Base-by-base conservation (phyloP, 2,113 vertebrate species). In the Tringa solitaria region DNA sequence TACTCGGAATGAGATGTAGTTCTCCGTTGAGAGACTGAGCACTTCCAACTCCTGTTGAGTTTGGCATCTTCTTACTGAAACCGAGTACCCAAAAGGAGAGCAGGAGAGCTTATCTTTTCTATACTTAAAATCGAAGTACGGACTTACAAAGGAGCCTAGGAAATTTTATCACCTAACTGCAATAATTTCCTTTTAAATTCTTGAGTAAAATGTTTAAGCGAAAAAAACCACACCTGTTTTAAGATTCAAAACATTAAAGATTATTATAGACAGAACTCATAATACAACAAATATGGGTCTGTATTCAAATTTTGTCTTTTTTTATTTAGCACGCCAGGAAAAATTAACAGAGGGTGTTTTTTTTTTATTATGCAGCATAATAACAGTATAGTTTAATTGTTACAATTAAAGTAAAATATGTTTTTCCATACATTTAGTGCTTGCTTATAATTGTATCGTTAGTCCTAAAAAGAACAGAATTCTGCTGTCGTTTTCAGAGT, bases 1-100 rank as follows among this genome's bases (percentile, higher is more conserved):
- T 10, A 6, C 39, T 69, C 0, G 0, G 54, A 65, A 37, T 24
- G 70, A 64, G 33, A 20, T 77, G 3, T 59, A 84, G 59, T 1
- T 89, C 68, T 80, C 24, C 46, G 26, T 0, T 24, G 59, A 88
- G 74, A 73, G 27, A 30, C 61, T 43, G 57, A 78, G 53, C 24
- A 15, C 22, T 79, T 50, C 22, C 70, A 94, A 13, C 24, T 61
- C 57, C 57, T n/a, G 27, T 13, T 41, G 50, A 60, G 24, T 67
- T 27, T 30, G 30, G 24, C 57, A 64, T 11, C 75, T 83, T 61
- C 79, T 74, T 64, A 19, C 48, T 24, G 2, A 51, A 48, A 33
- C 30, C 19, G 18, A 50, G 18, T 32, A 59, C 16, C n/a, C 54
- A 65, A 57, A 65, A 59, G 30, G 23, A 39, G 8, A 14, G 10